phyloP scores from a whole-genome alignment of 1,140 invertebrate genomes.

The Saccostrea echinata region DNA sequence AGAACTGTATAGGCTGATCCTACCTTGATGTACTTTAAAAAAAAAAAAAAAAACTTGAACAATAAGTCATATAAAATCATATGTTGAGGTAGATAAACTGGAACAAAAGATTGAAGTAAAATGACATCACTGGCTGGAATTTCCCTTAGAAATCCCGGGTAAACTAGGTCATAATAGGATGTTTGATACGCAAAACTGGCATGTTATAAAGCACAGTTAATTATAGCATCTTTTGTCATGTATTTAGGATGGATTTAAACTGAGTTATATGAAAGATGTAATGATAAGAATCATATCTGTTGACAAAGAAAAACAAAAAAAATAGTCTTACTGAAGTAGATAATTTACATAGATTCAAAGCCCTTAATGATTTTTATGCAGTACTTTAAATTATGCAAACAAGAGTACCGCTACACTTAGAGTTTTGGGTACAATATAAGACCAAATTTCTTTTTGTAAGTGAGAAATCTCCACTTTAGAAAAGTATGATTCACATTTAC shows the following conservation, averaged over 20 bases:
- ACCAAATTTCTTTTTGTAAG: neutral
- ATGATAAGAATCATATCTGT: neutral
- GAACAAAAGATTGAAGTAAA: neutral
- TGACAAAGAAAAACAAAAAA: neutral
- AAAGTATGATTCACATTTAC: neutral
- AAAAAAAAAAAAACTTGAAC: neutral
- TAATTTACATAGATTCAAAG: neutral
- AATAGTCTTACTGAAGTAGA: neutral
- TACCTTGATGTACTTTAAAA: neutral
- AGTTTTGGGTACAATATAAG: neutral
- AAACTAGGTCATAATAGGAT: neutral
- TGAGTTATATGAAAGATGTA: neutral
- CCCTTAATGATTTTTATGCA: neutral
- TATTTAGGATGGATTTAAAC: neutral
- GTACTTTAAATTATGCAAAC: neutral
- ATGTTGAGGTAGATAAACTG: neutral
- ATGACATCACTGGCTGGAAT: neutral
- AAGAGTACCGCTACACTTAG: too few relatives aligned
- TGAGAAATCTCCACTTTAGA: neutral
- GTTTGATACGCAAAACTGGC: neutral
- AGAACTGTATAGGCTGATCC: neutral
- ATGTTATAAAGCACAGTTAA: neutral
- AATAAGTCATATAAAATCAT: neutral
- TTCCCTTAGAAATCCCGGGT: neutral
- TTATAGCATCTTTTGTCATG: constrained; percentile 2